phyloP scores from a whole-genome alignment of 2,888 invertebrate species.

The Latheticus oryzae region DNA sequence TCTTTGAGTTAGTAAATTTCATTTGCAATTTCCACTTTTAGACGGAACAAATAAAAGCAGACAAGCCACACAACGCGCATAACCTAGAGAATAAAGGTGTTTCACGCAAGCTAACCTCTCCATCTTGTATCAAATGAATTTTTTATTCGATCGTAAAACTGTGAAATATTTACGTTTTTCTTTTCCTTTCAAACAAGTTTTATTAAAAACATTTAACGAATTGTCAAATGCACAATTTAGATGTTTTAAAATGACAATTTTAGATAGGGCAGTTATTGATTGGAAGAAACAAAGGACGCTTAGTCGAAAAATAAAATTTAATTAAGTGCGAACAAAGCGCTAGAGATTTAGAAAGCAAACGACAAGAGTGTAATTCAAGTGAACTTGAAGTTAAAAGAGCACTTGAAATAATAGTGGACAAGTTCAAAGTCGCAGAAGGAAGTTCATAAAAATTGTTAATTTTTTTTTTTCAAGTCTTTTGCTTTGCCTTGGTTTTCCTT shows the following conservation, averaged over 20 bases:
- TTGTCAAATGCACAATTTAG: conserved; percentile 2
- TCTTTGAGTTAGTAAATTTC: no score
- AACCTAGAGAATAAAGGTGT: conserved; percentile 12
- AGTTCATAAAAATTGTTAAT: no score
- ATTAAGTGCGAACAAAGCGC: conserved; percentile 32
- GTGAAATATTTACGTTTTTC: conserved; percentile 23
- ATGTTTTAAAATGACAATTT: background rate
- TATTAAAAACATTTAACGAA: conserved; percentile 23
- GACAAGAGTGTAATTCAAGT: conserved; percentile 28
- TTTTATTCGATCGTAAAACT: conserved; percentile 29
- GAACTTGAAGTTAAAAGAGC: no score
- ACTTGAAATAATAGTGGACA: no score
- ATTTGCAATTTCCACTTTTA: no score
- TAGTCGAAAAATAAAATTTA: conserved; percentile 27
- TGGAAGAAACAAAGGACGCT: conserved; percentile 1
- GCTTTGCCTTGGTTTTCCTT: no score
- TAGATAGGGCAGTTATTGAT: conserved; percentile 4
- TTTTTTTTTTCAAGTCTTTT: no score
- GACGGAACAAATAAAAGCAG: conserved; percentile 10
- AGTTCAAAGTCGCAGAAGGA: no score
- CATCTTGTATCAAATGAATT: conserved; percentile 21
- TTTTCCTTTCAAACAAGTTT: conserved; percentile 10
- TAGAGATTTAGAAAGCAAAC: conserved; percentile 29
- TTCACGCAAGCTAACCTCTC: conserved; percentile 11
- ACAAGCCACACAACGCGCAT: conserved; percentile 12